phyloP scores from a whole-genome alignment of 2,113 vertebrate genomes.

The Clupea harengus region DNA sequence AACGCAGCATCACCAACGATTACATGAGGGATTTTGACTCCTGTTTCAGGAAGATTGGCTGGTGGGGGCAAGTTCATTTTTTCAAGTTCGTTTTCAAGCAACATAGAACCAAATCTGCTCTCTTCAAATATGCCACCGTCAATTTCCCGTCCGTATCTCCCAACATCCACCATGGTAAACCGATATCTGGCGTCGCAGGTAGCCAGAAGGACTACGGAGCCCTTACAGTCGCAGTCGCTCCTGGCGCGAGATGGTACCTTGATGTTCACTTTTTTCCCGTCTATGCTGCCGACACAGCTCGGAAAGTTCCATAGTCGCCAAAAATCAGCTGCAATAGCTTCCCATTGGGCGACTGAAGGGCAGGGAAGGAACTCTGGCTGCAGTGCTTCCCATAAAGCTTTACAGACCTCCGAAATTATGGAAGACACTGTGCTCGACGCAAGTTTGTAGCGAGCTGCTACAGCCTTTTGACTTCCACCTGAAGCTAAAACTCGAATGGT shows the following conservation, averaged over 20 bases:
- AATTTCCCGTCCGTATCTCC: background rate
- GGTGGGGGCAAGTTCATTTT: conserved; percentile 26
- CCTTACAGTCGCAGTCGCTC: background rate
- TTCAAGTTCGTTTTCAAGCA: conserved; percentile 15
- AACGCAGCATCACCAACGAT: conserved; percentile 28
- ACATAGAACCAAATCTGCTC: conserved; percentile 15
- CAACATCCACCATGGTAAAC: conserved; percentile 23
- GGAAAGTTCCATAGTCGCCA: conserved; percentile 27
- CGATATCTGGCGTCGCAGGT: conserved; percentile 31
- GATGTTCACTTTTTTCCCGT: conserved; percentile 14
- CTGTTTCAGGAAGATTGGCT: conserved; percentile 8
- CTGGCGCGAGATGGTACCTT: background rate
- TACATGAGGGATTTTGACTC: background rate
- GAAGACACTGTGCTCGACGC: background rate
- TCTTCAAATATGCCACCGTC: background rate
- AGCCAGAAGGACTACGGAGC: conserved; percentile 21
- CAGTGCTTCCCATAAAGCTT: conserved; percentile 24
- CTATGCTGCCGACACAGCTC: conserved; percentile 29
- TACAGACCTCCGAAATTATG: conserved; percentile 25
- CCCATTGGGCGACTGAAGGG: background rate
- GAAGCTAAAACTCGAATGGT: background rate
- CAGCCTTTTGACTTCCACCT: background rate
- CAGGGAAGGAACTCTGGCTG: conserved; percentile 23
- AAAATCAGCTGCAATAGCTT: conserved; percentile 22
- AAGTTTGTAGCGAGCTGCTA: conserved; percentile 23